Percentiles rank a stretch among this genome's conserved stretches.
Conservation (phyloP, 2,113 vertebrate genomes). For the Lepus americanus region DNA sequence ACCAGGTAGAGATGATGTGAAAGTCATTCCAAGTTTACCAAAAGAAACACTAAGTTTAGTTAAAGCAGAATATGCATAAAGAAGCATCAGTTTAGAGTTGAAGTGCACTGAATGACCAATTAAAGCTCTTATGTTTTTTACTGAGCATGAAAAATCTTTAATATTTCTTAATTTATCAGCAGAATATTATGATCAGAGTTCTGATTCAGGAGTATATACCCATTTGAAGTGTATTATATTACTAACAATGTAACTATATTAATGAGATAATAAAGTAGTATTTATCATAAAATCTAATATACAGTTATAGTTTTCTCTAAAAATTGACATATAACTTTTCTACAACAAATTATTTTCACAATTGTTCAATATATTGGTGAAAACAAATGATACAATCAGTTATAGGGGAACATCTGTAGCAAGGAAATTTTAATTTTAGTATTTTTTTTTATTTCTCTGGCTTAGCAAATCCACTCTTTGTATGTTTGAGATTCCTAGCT, state of each 20-base stretch:
- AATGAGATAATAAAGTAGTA: background rate
- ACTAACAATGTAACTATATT: background rate
- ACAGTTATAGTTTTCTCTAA: background rate
- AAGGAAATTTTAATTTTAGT: too few relatives aligned
- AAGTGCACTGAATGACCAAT: background rate
- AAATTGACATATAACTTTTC: background rate
- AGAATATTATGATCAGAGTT: background rate
- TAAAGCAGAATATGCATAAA: background rate
- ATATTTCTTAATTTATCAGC: background rate
- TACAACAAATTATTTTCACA: background rate
- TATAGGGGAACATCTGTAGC: background rate
- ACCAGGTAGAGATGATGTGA: background rate
- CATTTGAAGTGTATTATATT: background rate
- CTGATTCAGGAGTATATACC: background rate
- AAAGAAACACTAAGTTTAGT: background rate
- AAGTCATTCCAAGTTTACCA: background rate
- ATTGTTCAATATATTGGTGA: background rate
- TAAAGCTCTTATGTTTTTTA: background rate
- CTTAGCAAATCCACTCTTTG: background rate
- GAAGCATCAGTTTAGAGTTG: background rate
- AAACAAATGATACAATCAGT: background rate
- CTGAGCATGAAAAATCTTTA: background rate
- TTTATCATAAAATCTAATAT: background rate
- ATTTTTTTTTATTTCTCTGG: background rate
- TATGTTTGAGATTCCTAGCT: background rate